Evolutionary conservation across 2,888 invertebrate genomes (phyloP).

Genomic region (Achlya flavicornis): DNA sequence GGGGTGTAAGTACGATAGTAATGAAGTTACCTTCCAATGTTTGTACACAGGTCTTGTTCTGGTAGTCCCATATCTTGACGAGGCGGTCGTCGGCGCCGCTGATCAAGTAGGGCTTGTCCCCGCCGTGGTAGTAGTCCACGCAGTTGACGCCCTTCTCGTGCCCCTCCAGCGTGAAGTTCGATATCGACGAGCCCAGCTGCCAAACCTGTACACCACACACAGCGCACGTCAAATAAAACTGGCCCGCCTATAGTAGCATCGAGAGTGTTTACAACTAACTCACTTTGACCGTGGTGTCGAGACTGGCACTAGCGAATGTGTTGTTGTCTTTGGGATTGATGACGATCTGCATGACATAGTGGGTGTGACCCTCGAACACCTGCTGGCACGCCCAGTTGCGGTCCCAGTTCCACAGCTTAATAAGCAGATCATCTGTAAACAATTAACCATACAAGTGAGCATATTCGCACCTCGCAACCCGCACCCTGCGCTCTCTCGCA

Average conservation of each 20-base stretch:
- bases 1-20: no score
- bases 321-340: conserved; percentile 99
- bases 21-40: conserved; percentile 89
- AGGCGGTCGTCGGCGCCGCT: conserved; percentile 99
- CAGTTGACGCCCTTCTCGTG: conserved; percentile 99
- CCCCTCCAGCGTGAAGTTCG: conserved; percentile 98
- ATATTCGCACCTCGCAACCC: no score
- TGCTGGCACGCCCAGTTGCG: conserved; percentile 99
- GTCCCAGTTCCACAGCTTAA: conserved; percentile 99
- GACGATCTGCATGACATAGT: conserved; percentile 99
- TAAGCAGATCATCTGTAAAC: conserved; percentile 95
- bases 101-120: conserved; percentile 99
- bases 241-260: not conserved
- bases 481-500: no score
- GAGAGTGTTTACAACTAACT: conserved; percentile 4
- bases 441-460: not conserved
- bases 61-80: conserved; percentile 99
- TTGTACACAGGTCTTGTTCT: conserved; percentile 99
- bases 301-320: conserved; percentile 99
- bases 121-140: conserved; percentile 99
- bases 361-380: conserved; percentile 99
- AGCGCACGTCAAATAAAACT: not conserved
- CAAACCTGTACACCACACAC: conserved; percentile 88
- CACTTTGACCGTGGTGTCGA: conserved; percentile 97
- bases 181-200: conserved; percentile 98